These are phyloP conservation scores for Aegithalos caudatus DNA, from an alignment of 2,113 vertebrate species.

Conservation along the genomic window DNA sequence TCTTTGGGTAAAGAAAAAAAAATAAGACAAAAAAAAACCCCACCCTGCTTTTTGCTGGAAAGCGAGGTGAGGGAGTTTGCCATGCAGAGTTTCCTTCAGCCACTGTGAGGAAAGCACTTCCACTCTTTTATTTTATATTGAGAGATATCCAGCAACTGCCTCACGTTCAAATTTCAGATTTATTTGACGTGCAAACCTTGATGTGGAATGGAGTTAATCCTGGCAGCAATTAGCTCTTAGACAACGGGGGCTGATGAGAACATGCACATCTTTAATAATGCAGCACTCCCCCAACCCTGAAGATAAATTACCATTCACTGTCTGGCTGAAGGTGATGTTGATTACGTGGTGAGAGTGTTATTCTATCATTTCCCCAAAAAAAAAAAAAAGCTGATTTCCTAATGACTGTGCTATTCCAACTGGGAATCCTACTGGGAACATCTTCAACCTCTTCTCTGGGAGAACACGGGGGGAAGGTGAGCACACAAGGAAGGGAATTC, in stretches of 20 bases:
- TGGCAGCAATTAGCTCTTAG: constrained; percentile 6
- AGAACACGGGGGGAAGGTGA: background rate
- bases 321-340: background rate
- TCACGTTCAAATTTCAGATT: background rate
- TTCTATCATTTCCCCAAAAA: background rate
- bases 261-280: background rate
- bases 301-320: background rate
- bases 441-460: background rate
- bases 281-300: background rate
- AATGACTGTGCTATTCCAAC: background rate
- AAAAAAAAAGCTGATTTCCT: background rate
- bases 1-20: background rate
- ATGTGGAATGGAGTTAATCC: background rate
- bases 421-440: background rate
- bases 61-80: background rate
- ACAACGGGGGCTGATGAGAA: background rate
- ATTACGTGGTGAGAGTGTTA: background rate
- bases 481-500: background rate
- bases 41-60: background rate
- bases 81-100: background rate
- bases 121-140: background rate
- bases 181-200: background rate
- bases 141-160: background rate
- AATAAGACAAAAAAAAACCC: background rate
- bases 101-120: background rate